These are phyloP conservation scores for Microplitis manilae DNA, from an alignment of 2,888 invertebrate genomes.

Conservation along the genomic window DNA sequence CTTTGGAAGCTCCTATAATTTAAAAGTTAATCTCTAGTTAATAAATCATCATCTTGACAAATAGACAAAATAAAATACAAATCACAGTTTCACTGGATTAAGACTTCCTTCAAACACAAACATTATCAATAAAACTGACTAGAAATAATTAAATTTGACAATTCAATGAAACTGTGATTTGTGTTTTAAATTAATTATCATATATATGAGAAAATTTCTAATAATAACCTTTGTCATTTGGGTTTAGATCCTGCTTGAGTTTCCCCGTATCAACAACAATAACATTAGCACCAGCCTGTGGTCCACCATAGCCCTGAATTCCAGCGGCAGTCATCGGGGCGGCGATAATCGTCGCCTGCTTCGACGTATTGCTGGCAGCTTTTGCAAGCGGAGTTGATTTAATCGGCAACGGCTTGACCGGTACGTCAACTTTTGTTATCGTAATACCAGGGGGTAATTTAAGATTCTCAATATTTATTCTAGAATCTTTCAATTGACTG, in stretches of 20 bases:
- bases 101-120: no score
- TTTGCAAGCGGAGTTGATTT: slow-evolving; percentile 64
- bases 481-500: slow-evolving; percentile 61
- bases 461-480: slow-evolving; percentile 67
- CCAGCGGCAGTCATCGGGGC: slow-evolving; percentile 64
- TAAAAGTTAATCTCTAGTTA: no score
- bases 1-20: slow-evolving; percentile 52
- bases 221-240: slow-evolving; percentile 63
- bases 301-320: slow-evolving; percentile 61
- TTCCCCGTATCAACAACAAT: slow-evolving; percentile 78
- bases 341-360: slow-evolving; percentile 69
- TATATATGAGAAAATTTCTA: neutral
- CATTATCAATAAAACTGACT: no score
- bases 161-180: no score
- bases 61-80: no score
- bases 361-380: slow-evolving; percentile 59
- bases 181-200: no score
- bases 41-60: no score
- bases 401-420: slow-evolving; percentile 63
- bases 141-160: no score
- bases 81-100: no score
- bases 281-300: slow-evolving; percentile 74
- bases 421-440: slow-evolving; percentile 79
- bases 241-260: slow-evolving; percentile 72
- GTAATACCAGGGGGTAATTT: slow-evolving; percentile 86